phyloP scores from a whole-genome alignment of 2,888 invertebrate species.

The Parascotia fuliginaria region DNA sequence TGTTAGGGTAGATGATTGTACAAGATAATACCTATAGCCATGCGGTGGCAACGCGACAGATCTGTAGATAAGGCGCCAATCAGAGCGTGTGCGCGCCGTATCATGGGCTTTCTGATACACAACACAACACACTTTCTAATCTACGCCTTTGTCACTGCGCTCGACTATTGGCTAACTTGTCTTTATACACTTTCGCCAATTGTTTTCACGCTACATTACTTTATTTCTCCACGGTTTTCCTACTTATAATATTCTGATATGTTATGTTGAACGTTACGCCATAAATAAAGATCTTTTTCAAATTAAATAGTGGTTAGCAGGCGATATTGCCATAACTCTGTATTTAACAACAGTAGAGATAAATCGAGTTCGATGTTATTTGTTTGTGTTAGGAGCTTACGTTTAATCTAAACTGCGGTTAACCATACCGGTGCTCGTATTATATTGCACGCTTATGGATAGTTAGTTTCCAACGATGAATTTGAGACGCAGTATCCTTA shows the following conservation, averaged over 20 bases:
- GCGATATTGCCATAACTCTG: constrained; percentile 15
- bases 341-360: constrained; percentile 12
- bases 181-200: constrained; percentile 83
- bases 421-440: constrained; percentile 60
- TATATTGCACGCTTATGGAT: constrained; percentile 67
- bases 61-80: constrained; percentile 81
- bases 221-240: constrained; percentile 71
- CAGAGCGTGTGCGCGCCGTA: constrained; percentile 81
- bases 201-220: constrained; percentile 83
- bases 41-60: constrained; percentile 66
- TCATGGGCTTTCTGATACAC: constrained; percentile 79
- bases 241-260: constrained; percentile 62
- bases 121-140: constrained; percentile 84
- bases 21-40: constrained; percentile 25
- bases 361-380: constrained; percentile 21
- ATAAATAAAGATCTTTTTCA: constrained; percentile 43
- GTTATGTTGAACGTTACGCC: constrained; percentile 64
- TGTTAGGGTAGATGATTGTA: constrained; percentile 19
- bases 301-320: constrained; percentile 28
- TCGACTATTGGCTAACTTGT: constrained; percentile 77
- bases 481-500: constrained; percentile 64
- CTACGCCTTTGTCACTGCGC: constrained; percentile 82
- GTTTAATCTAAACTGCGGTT: constrained; percentile 69
- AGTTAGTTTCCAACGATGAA: constrained; percentile 65
- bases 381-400: constrained; percentile 33